phyloP scores from a whole-genome alignment of 2,888 invertebrate genomes.

The Lingula anatina region DNA sequence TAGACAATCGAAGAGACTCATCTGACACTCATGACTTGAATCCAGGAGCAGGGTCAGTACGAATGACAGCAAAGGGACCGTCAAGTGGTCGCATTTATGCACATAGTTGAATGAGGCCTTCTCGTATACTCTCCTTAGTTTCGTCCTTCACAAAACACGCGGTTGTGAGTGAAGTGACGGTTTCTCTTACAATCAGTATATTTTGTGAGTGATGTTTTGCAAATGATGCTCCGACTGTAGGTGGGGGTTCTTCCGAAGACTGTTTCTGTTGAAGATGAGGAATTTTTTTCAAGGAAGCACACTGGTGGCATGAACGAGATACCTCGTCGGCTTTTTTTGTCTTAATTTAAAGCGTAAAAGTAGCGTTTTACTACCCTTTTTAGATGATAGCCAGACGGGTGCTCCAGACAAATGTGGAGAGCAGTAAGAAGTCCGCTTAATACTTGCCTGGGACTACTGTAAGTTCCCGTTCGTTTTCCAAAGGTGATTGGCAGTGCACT shows the following conservation, averaged over 20 bases:
- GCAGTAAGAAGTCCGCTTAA: constrained; percentile 15
- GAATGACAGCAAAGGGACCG: too few relatives aligned
- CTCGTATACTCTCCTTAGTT: background rate
- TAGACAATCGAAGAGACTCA: too few relatives aligned
- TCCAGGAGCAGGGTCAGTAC: constrained; percentile 10
- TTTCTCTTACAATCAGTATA: constrained; percentile 13
- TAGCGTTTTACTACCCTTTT: constrained; percentile 11
- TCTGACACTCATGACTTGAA: constrained; percentile 9
- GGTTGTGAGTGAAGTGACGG: constrained; percentile 12
- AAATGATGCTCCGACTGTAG: constrained; percentile 13
- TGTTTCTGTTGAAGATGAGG: constrained; percentile 12
- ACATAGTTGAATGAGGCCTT: background rate
- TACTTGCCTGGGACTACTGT: constrained; percentile 18
- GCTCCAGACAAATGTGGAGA: constrained; percentile 16
- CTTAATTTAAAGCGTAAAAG: constrained; percentile 17
- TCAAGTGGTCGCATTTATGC: too few relatives aligned
- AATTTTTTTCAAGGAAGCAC: constrained; percentile 19
- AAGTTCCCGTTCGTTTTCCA: constrained; percentile 8
- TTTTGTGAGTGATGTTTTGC: constrained; percentile 16
- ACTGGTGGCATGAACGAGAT: constrained; percentile 13
- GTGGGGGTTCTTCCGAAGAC: constrained; percentile 13
- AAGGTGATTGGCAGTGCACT: too few relatives aligned
- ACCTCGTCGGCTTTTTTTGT: constrained; percentile 9
- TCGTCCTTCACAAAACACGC: too few relatives aligned
- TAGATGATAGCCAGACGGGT: constrained; percentile 17